phyloP scores from a whole-genome alignment of 2,888 invertebrate species.

The Cheilosia vulpina region DNA sequence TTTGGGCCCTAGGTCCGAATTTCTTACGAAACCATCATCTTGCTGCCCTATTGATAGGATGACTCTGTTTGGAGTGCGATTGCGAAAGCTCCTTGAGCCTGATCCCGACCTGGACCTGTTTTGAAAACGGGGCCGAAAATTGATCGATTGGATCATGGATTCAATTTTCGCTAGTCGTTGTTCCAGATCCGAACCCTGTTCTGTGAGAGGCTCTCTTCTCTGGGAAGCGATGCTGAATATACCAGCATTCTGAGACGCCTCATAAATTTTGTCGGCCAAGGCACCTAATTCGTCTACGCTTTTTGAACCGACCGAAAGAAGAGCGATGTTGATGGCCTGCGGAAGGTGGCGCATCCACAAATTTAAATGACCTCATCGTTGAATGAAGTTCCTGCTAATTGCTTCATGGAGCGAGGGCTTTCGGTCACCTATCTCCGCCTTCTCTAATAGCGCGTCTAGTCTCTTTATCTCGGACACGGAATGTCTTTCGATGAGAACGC shows the following conservation, averaged over 20 bases:
- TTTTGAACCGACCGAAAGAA: slow-evolving; percentile 22
- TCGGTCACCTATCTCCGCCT: slow-evolving; percentile 30
- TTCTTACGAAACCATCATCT: too few relatives aligned
- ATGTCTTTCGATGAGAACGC: slow-evolving; percentile 9
- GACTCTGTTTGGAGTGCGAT: background rate
- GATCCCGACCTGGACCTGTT: too few relatives aligned
- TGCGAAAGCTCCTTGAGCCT: background rate
- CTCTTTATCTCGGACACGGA: slow-evolving; percentile 23
- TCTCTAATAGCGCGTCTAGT: slow-evolving; percentile 16
- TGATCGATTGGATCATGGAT: too few relatives aligned
- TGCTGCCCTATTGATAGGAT: too few relatives aligned
- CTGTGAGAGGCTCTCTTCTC: too few relatives aligned
- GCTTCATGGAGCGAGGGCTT: too few relatives aligned
- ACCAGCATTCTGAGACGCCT: too few relatives aligned
- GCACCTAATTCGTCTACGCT: slow-evolving; percentile 11
- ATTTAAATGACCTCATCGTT: slow-evolving; percentile 17
- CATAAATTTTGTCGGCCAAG: too few relatives aligned
- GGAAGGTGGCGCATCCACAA: slow-evolving; percentile 26
- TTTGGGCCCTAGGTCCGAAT: background rate
- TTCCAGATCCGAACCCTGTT: slow-evolving; percentile 2
- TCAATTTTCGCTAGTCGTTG: background rate
- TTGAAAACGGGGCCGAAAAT: too few relatives aligned
- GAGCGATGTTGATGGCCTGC: slow-evolving; percentile 32
- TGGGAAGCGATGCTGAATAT: too few relatives aligned
- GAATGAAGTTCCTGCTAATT: too few relatives aligned